Evolutionary conservation across 2,113 vertebrate species (phyloP), one percentile per base, ranked within the genome.

Genomic region (Oryctolagus cuniculus): DNA sequence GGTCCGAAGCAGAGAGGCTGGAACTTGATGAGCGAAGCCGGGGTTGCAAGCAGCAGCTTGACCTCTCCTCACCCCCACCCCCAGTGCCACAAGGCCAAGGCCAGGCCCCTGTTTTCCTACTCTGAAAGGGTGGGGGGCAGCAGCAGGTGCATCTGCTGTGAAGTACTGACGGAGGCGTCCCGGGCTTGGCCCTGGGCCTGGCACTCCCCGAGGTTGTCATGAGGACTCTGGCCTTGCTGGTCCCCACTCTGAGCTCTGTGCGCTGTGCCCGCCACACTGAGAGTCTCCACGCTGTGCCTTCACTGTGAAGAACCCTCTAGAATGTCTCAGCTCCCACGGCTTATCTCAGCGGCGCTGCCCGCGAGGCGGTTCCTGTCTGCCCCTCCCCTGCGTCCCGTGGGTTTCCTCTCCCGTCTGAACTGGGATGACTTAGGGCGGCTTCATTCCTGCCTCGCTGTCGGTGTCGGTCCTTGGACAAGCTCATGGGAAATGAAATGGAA

Each of bases 101-200:
- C 55, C 55, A 15, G 82, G 79, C 15, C 67, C 34, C 61, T 64
- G 38, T 12, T 79, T n/a, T 74, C 63, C 67, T 81, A 63, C 6
- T 49, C 53, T 77, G 73, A 80, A 84, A 77, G 25, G 80, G 7
- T 7, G 11, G n/a, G 17, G 29, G 49, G 29, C 6, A 36, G 12
- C 55, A 64, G 53, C 19, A 11, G 31, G 29, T 24, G 79, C 67
- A 38, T 7, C 31, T 69, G 1, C 53, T 3, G 72, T 61, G 5
- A 36, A 36, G 55, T 80, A 29, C 38, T n/a, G 49, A 17, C 29
- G 10, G 81, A 90, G 44, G 80, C 36, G 31, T 19, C 74, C 25
- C 11, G 6, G 0, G 0, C 55, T 70, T 51, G 44, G 34, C 24
- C 49, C 31, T 27, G 61, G 12, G 17, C 74, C 36, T 0, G 0